Conservation (phyloP, 92 coral and sea anemone genomes). For the Porites divaricata region DNA sequence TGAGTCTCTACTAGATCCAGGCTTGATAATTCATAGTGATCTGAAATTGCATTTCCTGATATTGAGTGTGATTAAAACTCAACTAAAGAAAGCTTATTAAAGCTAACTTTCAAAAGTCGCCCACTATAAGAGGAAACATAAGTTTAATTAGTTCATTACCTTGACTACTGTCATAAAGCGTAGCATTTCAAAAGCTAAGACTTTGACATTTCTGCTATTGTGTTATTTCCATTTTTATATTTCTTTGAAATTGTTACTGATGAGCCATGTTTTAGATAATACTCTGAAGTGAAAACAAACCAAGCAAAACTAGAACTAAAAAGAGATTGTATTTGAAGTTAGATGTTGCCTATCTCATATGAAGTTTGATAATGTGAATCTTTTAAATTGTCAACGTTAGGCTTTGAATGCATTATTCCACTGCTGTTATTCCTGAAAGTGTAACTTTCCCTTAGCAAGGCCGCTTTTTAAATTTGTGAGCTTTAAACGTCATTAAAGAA, state of each 20-base stretch:
- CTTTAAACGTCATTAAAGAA: no score
- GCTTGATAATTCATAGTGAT: no score
- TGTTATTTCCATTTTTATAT: neutral
- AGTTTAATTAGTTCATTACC: no score
- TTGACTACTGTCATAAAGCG: no score
- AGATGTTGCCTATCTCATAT: neutral
- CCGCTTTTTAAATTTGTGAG: neutral
- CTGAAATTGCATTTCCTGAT: no score
- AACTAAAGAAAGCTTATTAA: no score
- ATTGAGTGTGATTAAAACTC: no score
- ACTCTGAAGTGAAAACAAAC: neutral
- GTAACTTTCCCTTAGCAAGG: neutral
- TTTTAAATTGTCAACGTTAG: neutral
- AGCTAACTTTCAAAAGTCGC: no score
- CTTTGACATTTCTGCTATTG: neutral
- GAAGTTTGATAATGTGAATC: neutral
- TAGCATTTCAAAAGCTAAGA: neutral
- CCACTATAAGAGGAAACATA: no score
- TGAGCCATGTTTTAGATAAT: no score
- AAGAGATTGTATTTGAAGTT: neutral
- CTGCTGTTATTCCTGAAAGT: conserved; percentile 2
- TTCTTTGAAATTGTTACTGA: no score
- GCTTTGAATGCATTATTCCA: conserved; percentile 2
- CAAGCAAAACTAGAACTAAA: neutral
- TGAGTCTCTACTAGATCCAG: no score